Evolutionary conservation across 1,140 invertebrate species (phyloP).

Genomic region (Cydia fagiglandana): DNA sequence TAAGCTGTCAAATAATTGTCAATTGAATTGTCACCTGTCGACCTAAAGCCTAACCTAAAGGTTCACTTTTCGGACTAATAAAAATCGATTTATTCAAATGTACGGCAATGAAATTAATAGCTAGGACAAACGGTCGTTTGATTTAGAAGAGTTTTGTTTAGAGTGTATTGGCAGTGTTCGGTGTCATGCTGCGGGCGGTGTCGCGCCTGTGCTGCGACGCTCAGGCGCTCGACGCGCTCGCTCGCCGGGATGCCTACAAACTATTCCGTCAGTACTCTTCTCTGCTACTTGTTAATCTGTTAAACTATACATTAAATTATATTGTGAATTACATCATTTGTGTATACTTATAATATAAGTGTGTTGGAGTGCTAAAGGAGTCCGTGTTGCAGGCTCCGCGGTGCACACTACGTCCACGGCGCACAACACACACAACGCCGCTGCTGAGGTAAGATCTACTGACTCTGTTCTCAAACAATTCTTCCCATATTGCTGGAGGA

Average conservation of each 20-base stretch:
- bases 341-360: background rate
- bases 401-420: conserved; percentile 4
- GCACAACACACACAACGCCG: background rate
- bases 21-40: background rate
- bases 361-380: background rate
- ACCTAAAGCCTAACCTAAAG: conserved; percentile 23
- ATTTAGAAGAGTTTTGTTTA: conserved; percentile 25
- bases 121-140: conserved; percentile 42
- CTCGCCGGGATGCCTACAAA: conserved; percentile 55
- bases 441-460: background rate
- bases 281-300: background rate
- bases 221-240: conserved; percentile 43
- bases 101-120: conserved; percentile 40
- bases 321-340: background rate
- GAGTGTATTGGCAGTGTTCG: background rate
- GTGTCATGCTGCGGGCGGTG: conserved; percentile 56
- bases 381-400: conserved; percentile 35
- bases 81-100: conserved; percentile 38
- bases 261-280: conserved; percentile 53
- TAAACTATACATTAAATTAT: background rate
- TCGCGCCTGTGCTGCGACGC: conserved; percentile 52
- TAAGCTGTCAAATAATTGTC: background rate
- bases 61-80: conserved; percentile 22
- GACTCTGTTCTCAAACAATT: background rate
- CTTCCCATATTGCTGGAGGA: background rate